Evolutionary conservation across 2,113 vertebrate genomes (phyloP).

Genomic region (Antechinus flavipes): DNA sequence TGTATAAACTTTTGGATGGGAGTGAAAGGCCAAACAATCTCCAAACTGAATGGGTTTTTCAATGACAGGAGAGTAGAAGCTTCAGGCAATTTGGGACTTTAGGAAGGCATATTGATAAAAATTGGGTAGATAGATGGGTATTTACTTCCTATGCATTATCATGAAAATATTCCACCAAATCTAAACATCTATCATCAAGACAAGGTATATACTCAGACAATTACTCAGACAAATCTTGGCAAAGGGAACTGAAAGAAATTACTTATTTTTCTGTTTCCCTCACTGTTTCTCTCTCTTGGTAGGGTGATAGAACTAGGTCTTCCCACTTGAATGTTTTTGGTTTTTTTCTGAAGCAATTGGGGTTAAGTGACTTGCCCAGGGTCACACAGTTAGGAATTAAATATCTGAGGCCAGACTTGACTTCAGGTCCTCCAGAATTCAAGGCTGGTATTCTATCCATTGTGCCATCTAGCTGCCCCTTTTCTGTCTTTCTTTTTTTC

Average conservation of each 20-base stretch:
- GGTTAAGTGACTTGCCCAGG: too few species aligned
- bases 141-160: neutral
- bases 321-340: neutral
- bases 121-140: neutral
- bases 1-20: neutral
- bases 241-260: neutral
- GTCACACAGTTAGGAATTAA: too few species aligned
- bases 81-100: neutral
- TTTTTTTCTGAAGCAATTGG: too few species aligned
- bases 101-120: neutral
- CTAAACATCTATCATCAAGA: neutral
- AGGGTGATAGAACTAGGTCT: neutral
- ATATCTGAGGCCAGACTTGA: too few species aligned
- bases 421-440: too few species aligned
- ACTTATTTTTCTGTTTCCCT: neutral
- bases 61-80: too few species aligned
- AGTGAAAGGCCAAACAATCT: neutral
- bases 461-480: too few species aligned
- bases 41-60: neutral
- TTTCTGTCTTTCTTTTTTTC: too few species aligned
- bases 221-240: neutral
- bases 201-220: neutral
- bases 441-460: too few species aligned
- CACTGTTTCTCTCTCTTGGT: neutral
- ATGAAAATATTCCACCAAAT: neutral